Percentiles rank a stretch among this genome's conserved stretches.
Conservation (phyloP, 2,797 vertebrate species). For the Cossypha dichroa region DNA sequence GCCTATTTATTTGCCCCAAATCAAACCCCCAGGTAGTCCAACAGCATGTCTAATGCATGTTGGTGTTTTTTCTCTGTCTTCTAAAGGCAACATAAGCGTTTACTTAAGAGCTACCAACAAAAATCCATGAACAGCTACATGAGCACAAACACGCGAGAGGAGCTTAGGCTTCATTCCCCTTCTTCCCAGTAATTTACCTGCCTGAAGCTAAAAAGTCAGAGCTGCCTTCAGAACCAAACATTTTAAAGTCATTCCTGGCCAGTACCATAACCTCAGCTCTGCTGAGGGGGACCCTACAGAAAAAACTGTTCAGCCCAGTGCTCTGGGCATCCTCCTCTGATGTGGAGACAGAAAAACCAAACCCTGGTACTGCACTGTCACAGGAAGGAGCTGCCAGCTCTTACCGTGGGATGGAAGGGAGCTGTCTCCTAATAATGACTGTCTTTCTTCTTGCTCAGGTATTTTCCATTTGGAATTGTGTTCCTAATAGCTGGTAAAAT, state of each 20-base stretch:
- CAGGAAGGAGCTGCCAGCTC: neutral
- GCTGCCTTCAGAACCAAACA: neutral
- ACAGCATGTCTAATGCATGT: neutral
- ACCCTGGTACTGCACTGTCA: neutral
- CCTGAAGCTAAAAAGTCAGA: neutral
- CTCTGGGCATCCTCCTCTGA: neutral
- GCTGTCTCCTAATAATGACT: neutral
- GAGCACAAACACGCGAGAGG: neutral
- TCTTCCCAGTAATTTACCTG: neutral
- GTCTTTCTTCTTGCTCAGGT: constrained; percentile 77
- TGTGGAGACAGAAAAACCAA: neutral
- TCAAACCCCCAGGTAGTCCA: neutral
- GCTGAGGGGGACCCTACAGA: neutral
- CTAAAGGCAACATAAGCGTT: constrained; percentile 33
- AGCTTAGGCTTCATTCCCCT: neutral
- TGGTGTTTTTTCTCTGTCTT: neutral
- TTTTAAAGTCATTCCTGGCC: neutral
- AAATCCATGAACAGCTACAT: neutral
- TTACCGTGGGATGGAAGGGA: neutral
- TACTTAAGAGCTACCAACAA: neutral
- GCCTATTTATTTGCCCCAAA: neutral
- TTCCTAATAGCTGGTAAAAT: constrained; percentile 98
- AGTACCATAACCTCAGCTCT: neutral
- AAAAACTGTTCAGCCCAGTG: neutral
- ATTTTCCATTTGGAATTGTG: constrained; percentile 97